phyloP scores from a whole-genome alignment of 92 coral and sea anemone species.

The Phenganax marumi region DNA sequence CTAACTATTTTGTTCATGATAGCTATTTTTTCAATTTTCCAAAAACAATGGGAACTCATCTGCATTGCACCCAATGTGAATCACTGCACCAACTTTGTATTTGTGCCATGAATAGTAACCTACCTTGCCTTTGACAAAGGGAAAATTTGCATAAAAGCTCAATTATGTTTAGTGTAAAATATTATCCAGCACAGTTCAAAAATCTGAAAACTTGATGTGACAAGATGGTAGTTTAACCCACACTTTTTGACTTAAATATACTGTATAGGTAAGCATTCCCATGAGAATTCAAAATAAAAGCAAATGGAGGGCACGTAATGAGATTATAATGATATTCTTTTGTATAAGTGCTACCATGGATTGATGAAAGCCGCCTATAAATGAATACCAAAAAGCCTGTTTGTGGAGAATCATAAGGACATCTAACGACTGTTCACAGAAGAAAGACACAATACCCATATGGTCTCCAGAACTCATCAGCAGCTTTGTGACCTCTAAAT shows the following conservation, averaged over 20 bases:
- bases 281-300: too few species aligned
- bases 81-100: constrained; percentile 58
- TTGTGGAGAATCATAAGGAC: not conserved
- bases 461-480: too few species aligned
- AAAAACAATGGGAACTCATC: constrained; percentile 60
- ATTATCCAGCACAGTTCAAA: not conserved
- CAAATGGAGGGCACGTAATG: too few species aligned
- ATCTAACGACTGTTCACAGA: too few species aligned
- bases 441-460: constrained; percentile 8
- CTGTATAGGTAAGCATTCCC: not conserved
- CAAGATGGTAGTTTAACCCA: constrained; percentile 7
- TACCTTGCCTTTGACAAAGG: constrained; percentile 52
- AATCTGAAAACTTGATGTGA: constrained; percentile 10
- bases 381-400: constrained; percentile 6
- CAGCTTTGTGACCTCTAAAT: too few species aligned
- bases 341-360: too few species aligned
- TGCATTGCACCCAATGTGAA: constrained; percentile 59
- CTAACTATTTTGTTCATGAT: constrained; percentile 42
- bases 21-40: constrained; percentile 56
- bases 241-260: not conserved
- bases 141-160: constrained; percentile 13
- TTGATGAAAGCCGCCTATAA: too few species aligned
- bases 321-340: too few species aligned
- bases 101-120: constrained; percentile 59
- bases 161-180: too few species aligned